Evolutionary conservation across 2,797 vertebrate genomes (phyloP), one percentile per base, ranked within the genome.

Genomic region (Lerista edwardsae): DNA sequence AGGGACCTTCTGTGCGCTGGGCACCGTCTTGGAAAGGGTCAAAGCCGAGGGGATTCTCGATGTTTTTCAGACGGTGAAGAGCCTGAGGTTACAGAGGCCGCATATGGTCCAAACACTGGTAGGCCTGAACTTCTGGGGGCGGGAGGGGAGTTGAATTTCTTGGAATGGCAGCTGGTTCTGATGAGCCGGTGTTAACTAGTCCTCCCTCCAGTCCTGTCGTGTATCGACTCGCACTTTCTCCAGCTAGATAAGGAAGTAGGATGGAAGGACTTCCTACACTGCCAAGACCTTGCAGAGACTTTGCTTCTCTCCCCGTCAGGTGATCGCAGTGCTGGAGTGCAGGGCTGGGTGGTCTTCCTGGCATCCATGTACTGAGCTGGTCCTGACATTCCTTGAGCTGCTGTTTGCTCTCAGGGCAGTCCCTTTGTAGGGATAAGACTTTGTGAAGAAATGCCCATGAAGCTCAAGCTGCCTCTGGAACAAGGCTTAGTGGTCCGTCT

Each of bases 51-150:
- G 98, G 31, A 99, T 99, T 94, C 96, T 99, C 90, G 98, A 99
- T 12, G 98, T 99, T 93, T 99, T 99, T 96, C 98, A 99, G 96
- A 99, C 98, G 0, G 98, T 99, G 90, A 99, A 99, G 95, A 99
- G 98, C 95, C 97, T 99, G 90, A 95, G 98, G 94, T 96, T 99
- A 91, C 98, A 99, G 96, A 97, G 98, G 96, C 98, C 98, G 85
- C 98, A 99, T 94, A 99, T 99, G 98, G 98, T 99, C 97, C 98
- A 99, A 98, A 99, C 98, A 97, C 98, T 99, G 98, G 98, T 99
- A 95, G 96, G 94, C 2, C 1, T 59, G 29, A 41, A 14, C 57
- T 9, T 0, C 34, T 23, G 27, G 21, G 25, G 3, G 12, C 8
- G 34, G 25, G n/a, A 8, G 6, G 4, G 19, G 15, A 27, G 10